Percentiles rank a stretch among this genome's conserved stretches.
phyloP scores from a whole-genome alignment of 1,140 invertebrate genomes.

The Elymnias hypermnestra region DNA sequence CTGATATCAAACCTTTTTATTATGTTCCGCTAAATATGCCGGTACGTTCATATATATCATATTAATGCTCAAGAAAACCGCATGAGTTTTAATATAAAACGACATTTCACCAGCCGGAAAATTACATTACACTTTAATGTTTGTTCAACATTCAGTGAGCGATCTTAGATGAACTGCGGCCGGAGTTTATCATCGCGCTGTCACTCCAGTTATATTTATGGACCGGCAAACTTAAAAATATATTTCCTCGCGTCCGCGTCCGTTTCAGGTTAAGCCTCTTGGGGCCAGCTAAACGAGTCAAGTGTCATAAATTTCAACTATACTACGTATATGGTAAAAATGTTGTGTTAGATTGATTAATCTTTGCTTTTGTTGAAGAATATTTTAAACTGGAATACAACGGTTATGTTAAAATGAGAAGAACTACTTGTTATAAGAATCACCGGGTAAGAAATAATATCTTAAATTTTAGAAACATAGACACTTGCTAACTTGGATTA shows the following conservation, averaged over 20 bases:
- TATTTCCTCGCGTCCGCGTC: conserved; percentile 68
- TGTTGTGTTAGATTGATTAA: conserved; percentile 8
- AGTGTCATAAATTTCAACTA: conserved; percentile 73
- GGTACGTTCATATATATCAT: too few species aligned
- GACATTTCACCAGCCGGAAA: conserved; percentile 1
- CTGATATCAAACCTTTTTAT: too few species aligned
- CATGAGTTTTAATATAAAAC: too few species aligned
- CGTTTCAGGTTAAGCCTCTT: conserved; percentile 72
- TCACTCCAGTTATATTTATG: conserved; percentile 73
- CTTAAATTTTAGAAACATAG: too few species aligned
- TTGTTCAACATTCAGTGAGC: conserved; percentile 63
- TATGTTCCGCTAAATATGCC: too few species aligned
- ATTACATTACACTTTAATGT: conserved; percentile 20
- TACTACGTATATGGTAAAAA: conserved; percentile 59
- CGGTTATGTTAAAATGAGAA: too few species aligned
- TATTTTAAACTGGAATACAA: too few species aligned
- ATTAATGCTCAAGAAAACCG: too few species aligned
- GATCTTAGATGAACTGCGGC: conserved; percentile 60
- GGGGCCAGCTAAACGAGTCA: conserved; percentile 64
- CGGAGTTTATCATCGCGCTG: conserved; percentile 67
- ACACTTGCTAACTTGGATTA: too few species aligned
- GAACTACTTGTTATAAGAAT: too few species aligned
- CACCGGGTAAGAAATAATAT: too few species aligned
- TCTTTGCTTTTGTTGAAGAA: too few species aligned
- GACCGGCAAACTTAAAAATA: conserved; percentile 72